These are phyloP conservation scores for Tachycineta bicolor DNA, from an alignment of 2,113 vertebrate species.

Conservation along the genomic window DNA sequence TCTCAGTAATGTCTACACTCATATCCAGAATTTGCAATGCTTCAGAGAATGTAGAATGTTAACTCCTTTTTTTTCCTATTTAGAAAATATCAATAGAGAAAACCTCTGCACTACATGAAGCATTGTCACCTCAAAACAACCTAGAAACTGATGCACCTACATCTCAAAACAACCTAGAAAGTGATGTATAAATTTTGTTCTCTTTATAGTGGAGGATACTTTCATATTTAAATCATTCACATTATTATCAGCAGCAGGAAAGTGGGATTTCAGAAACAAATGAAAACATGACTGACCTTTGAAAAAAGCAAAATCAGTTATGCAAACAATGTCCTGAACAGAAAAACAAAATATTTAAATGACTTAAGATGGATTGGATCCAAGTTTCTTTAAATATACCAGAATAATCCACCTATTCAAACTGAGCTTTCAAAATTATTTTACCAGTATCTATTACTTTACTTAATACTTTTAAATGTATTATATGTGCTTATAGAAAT, in stretches of 20 bases:
- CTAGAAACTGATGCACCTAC: not conserved
- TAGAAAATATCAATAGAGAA: not conserved
- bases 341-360: not conserved
- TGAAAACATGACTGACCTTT: not conserved
- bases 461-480: not conserved
- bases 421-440: not conserved
- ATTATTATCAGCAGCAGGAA: not conserved
- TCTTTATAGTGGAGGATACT: not conserved
- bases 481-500: not conserved
- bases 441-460: not conserved
- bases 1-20: not conserved
- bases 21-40: not conserved
- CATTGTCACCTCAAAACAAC: not conserved
- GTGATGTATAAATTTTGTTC: not conserved
- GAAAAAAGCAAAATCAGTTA: not conserved
- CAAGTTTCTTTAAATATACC: not conserved
- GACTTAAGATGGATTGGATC: not conserved
- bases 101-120: not conserved
- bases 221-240: not conserved
- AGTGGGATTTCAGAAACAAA: constrained; percentile 1
- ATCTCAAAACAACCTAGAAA: not conserved
- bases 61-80: not conserved
- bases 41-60: not conserved
- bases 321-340: not conserved
- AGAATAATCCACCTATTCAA: not conserved